Percentiles rank a stretch among this genome's conserved stretches.
These are phyloP conservation scores for Terebella lapidaria DNA, from an alignment of 2,888 invertebrate species.

Conservation along the genomic window DNA sequence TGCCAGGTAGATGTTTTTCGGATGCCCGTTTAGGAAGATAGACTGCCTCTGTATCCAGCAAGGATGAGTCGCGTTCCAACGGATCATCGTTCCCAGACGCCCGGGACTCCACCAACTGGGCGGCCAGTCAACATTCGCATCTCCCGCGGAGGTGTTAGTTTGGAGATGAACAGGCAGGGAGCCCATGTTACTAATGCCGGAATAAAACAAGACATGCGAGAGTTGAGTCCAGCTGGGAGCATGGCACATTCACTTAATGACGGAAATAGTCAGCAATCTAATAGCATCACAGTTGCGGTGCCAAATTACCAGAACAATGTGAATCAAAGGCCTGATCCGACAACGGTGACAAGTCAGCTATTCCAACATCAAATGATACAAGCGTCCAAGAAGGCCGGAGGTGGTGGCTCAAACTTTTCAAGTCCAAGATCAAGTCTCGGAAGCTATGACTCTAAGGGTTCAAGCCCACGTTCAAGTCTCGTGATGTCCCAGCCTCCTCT, in stretches of 20 bases:
- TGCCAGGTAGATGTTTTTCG: too few relatives aligned
- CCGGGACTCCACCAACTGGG: background rate
- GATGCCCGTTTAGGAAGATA: too few relatives aligned
- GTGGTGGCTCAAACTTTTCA: conserved; percentile 13
- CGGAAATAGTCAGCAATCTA: too few relatives aligned
- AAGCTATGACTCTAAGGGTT: conserved; percentile 25
- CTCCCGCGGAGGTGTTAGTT: background rate
- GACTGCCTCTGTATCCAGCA: too few relatives aligned
- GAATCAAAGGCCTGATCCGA: background rate
- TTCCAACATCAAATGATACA: background rate
- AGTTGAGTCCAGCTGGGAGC: background rate
- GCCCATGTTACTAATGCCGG: background rate
- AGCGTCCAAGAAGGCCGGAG: background rate
- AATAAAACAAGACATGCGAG: background rate
- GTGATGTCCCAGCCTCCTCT: conserved; percentile 18
- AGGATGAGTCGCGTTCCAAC: too few relatives aligned
- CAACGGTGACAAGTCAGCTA: background rate
- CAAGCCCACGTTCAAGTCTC: conserved; percentile 20
- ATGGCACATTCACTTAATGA: too few relatives aligned
- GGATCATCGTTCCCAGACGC: background rate
- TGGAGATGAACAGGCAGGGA: background rate
- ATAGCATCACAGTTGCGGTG: background rate
- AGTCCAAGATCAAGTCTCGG: conserved; percentile 23
- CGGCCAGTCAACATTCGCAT: background rate
- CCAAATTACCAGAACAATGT: background rate